A percentile compares a stretch with the other conserved stretches of the same genome.
Conservation (phyloP, 2,113 vertebrate species). For the Crotalus viridis region DNA sequence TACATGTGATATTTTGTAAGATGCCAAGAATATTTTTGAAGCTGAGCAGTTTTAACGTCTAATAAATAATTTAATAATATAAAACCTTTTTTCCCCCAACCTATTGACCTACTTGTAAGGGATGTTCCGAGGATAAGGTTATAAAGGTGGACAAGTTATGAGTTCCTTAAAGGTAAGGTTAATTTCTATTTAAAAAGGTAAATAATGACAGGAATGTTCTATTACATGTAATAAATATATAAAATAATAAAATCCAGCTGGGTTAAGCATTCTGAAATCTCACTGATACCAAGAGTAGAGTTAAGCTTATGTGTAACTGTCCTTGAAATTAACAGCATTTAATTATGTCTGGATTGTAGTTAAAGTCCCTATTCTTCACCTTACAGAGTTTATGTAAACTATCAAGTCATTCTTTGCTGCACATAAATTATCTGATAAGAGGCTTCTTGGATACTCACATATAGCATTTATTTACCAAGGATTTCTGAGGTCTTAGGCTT, state of each 20-base stretch:
- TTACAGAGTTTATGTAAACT: background rate
- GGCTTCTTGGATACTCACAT: background rate
- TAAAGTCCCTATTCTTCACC: background rate
- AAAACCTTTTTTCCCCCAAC: background rate
- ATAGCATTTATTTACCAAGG: background rate
- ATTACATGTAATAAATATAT: background rate
- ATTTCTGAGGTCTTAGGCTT: background rate
- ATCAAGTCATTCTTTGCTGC: background rate
- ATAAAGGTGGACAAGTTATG: background rate
- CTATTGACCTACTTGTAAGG: background rate
- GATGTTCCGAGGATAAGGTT: background rate
- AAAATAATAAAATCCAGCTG: background rate
- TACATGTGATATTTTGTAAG: background rate
- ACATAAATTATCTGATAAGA: background rate
- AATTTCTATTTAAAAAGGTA: background rate
- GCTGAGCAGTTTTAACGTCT: background rate
- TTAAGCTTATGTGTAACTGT: background rate
- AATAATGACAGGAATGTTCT: background rate
- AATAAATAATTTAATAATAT: background rate
- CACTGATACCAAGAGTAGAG: background rate
- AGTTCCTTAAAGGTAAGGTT: background rate
- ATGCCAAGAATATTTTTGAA: background rate
- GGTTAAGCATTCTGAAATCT: background rate
- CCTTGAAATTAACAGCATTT: slow-evolving; percentile 15
- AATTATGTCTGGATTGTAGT: background rate